A percentile compares a stretch with the other conserved stretches of the same genome.
Conservation (phyloP, 2,888 invertebrate genomes). For the Spodoptera picta region DNA sequence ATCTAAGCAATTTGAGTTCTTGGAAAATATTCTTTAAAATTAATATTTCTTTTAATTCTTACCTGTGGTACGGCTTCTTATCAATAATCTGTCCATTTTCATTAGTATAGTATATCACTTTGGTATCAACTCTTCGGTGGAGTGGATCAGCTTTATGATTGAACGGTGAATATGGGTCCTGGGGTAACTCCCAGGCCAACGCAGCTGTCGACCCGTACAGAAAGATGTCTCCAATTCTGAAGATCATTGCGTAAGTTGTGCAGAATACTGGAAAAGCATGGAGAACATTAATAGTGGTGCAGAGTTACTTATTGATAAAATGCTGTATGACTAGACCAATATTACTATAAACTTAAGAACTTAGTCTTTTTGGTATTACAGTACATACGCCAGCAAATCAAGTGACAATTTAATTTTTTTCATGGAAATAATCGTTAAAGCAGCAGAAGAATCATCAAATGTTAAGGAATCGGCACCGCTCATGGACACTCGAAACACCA, state of each 20-base stretch:
- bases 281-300: no score
- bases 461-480: no score
- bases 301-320: no score
- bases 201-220: slow-evolving; percentile 93
- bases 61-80: slow-evolving; percentile 77
- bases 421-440: no score
- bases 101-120: slow-evolving; percentile 77
- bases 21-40: no score
- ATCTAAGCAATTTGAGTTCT: neutral
- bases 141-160: slow-evolving; percentile 82
- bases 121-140: slow-evolving; percentile 78
- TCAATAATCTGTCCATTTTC: slow-evolving; percentile 75
- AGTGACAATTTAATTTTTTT: no score
- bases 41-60: slow-evolving; percentile 28
- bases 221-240: slow-evolving; percentile 88
- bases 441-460: no score
- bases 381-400: no score
- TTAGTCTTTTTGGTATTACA: no score
- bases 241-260: slow-evolving; percentile 86
- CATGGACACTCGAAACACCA: no score
- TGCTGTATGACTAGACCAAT: no score
- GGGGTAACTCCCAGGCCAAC: slow-evolving; percentile 93
- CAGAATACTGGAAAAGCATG: slow-evolving; percentile 87
- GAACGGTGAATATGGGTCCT: slow-evolving; percentile 88
- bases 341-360: no score